Evolutionary conservation across 2,888 invertebrate genomes (phyloP), one percentile per base, ranked within the genome.

Genomic region (Macrosiphum euphorbiae): DNA sequence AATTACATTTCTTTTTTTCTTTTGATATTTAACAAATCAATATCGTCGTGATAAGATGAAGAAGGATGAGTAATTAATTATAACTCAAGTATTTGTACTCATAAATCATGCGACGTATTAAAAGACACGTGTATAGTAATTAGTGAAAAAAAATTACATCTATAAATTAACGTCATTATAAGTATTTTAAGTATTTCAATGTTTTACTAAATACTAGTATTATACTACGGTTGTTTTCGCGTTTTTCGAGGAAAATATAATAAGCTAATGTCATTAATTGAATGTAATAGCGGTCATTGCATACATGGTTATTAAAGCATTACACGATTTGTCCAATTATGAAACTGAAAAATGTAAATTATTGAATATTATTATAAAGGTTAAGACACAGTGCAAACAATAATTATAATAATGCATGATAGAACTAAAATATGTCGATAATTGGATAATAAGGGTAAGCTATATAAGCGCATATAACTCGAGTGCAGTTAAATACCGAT

Each of bases 1-100:
- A 78, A 90, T 90, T 90, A 90, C 50, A 41, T 78, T 78, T 78
- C 28, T 88, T 88, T 55, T 55, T 88, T 55, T 88, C 35, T 61
- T 89, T 89, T n/a, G n/a, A 47, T 61, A 44, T 20, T 89, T 4
- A n/a, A 47, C 89, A 61, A 89, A 90, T 78, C 35, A 50, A 50
- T 50, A 52, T 26, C 50, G 50, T 13, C 44, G 35, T 5, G 78
- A 50, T 90, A 90, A 78, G 67, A 35, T 78, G 35, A 78, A 78
- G 67, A 90, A n/a, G 11, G 35, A 55, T 50, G 90, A 11, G 47
- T 26, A 7, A 90, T 67, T 89, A 58, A 89, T 61, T 87, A 78
- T 26, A 35, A 35, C 44, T 90, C 50, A 41, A n/a, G 50, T 90
- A 35, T n/a, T 35, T 67, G 67, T 35, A 26, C 24, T 24, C 47